Evolutionary conservation across 2,113 vertebrate species (phyloP), one percentile per base, ranked within the genome.

Genomic region (Spea bombifrons): DNA sequence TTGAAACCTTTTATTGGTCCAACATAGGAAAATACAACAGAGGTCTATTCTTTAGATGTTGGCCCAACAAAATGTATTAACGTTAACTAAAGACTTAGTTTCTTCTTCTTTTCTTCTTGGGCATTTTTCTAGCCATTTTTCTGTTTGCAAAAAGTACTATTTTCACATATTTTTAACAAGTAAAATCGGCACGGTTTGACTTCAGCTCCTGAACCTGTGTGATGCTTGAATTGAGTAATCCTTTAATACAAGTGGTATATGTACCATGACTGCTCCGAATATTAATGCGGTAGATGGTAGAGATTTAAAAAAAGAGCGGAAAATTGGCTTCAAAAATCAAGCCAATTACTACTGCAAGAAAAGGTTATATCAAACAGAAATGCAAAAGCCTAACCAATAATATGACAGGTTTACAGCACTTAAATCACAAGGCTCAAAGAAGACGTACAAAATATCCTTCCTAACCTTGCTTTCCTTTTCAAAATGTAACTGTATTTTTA

Each of bases 281-380:
- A 68, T 59, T 66, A 73, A 64, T 70, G 73, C 66, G 65, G 46
- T 50, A 53, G 64, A 67, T 45, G 49, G 8, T 30, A 44, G 61
- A 46, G 49, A 66, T 52, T 83, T 81, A 75, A 66, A 84, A 30
- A 82, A 84, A 86, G 80, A 85, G 76, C 53, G 55, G 78, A 76
- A 69, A 83, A 82, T 74, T 80, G 78, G 30, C 81, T 78, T 47
- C 76, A 16, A 52, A 66, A 45, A 67, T 66, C 64, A 67, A 67
- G 45, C 64, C 65, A 75, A 75, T 75, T 75, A 75, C 74, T 16
- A 53, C 69, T 55, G 43, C 43, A 66, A 75, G 53, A 50, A 47
- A 67, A 48, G 74, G 49, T 16, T 64, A 53, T 46, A 64, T 53
- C 74, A 66, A 75, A 52, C 49, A 65, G 9, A 52, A 67, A 49